Conservation (phyloP, 2,113 vertebrate genomes). For the Bos taurus region DNA sequence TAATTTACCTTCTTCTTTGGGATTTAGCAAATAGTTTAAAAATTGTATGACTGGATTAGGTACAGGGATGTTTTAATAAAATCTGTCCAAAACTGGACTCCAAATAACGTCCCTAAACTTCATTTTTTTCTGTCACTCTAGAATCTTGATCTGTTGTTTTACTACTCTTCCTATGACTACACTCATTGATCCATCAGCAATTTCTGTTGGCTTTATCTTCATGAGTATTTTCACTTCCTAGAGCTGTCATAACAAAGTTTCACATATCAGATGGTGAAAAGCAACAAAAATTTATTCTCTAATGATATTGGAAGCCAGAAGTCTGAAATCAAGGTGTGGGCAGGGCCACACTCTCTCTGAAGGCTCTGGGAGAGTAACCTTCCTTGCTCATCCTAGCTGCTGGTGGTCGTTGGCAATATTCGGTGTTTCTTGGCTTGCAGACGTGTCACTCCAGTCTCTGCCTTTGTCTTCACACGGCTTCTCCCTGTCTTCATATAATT, state of each 20-base stretch:
- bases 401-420: neutral
- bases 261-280: neutral
- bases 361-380: neutral
- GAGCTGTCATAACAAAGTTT: neutral
- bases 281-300: neutral
- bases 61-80: neutral
- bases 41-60: neutral
- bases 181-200: neutral
- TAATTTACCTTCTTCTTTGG: neutral
- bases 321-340: neutral
- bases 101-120: neutral
- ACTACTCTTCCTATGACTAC: neutral
- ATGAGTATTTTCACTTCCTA: neutral
- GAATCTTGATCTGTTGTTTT: neutral
- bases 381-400: neutral
- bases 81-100: neutral
- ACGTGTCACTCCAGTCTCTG: neutral
- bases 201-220: neutral
- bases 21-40: neutral
- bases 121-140: neutral
- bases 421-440: neutral
- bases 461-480: neutral
- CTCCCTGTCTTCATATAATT: neutral
- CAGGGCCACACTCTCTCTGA: neutral
- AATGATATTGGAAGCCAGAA: neutral